phyloP scores from a whole-genome alignment of 2,888 invertebrate species.

The Perizoma affinitatum region DNA sequence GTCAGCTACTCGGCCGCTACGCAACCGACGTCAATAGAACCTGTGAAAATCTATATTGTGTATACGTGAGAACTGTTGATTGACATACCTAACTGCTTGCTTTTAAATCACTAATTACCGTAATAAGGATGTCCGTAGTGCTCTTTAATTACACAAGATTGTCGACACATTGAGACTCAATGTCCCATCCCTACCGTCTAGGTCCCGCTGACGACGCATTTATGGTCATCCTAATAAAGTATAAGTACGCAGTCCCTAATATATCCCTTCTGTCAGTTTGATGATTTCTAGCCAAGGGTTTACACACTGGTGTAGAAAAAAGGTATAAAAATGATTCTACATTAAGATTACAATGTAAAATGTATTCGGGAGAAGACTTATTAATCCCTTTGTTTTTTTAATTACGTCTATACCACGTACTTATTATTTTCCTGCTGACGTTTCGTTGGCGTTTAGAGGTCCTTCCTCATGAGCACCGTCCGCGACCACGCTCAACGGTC shows the following conservation, averaged over 20 bases:
- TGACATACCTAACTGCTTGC: background rate
- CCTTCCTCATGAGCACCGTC: no score
- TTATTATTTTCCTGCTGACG: no score
- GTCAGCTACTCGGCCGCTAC: no score
- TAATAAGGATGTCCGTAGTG: conserved; percentile 1
- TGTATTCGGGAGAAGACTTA: no score
- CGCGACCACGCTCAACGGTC: no score
- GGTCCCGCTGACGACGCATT: conserved; percentile 54
- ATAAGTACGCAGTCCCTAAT: conserved; percentile 49
- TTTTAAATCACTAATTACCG: background rate
- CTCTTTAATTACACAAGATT: background rate
- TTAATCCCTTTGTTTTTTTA: no score
- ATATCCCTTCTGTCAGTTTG: conserved; percentile 55
- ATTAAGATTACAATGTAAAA: no score
- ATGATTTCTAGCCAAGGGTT: conserved; percentile 50
- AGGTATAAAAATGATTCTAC: background rate
- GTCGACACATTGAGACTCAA: conserved; percentile 5
- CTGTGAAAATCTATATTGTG: no score
- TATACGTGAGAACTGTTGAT: background rate
- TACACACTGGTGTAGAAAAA: conserved; percentile 38
- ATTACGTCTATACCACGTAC: no score
- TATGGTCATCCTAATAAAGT: conserved; percentile 59
- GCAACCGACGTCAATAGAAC: no score
- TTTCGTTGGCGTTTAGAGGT: no score
- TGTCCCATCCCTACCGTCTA: conserved; percentile 27